Base-by-base conservation (phyloP, 2,888 invertebrate genomes). In the Mythimna albipuncta region DNA sequence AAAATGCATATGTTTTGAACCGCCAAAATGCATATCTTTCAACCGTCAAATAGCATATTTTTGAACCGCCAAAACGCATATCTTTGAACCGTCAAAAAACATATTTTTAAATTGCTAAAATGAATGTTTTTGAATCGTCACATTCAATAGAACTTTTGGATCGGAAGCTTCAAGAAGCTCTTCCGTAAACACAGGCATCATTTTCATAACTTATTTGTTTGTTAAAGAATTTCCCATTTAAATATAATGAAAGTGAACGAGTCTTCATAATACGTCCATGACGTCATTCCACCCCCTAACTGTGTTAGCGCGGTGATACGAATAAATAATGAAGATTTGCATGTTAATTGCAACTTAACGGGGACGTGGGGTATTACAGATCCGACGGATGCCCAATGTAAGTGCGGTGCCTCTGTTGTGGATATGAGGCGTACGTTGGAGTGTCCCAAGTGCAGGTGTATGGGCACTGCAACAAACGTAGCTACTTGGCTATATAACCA, bases 281-380 rank as follows among this genome's bases (percentile, higher is more conserved):
- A 82, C 83, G 61, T 73, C 69, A 85, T 6, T 5, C 7, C n/a
- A 52, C 13, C 68, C 54, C 11, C 11, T 67, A 69, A 78, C 57
- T 35, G 64, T n/a, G 52, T 71, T 64, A 73, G 58, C 63, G 59
- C 44, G 64, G 44, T 69, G 73, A 74, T 64, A 65, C 61, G 69
- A 69, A 69, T 76, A 67, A 82, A 63, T 85, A 72, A 85, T 72
- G 72, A 2, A 61, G 38, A 83, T 83, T 85, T 72, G 72, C 83
- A 83, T 80, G 63, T 80, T 80, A 82, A 85, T 82, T 52, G 54
- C n/a, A 44, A 62, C 58, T 32, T 70, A 58, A 70, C 54, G n/a
- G 26, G 11, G 19, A 57, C 26, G 57, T 58, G 47, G 62, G 61
- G 52, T 72, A 59, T 64, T 64, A 3, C 13, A 35, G 47, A 47